These are phyloP conservation scores for Neodiprion lecontei DNA, from an alignment of 1,140 invertebrate species.

Conservation along the genomic window DNA sequence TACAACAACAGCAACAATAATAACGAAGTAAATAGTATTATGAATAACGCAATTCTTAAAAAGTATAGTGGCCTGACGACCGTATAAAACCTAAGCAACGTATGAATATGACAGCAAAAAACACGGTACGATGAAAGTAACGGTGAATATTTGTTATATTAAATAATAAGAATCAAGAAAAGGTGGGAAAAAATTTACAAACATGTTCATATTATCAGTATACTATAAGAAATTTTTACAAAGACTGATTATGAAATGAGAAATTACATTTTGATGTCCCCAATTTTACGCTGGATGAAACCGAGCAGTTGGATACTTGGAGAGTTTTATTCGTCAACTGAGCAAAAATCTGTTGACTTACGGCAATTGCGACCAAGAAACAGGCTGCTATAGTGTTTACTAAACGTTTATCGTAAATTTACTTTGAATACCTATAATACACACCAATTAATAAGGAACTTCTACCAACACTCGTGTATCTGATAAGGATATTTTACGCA, in stretches of 20 bases:
- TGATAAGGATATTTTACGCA: background rate
- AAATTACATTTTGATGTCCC: too few relatives aligned
- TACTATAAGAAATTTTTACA: too few relatives aligned
- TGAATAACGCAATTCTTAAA: background rate
- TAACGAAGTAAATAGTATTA: background rate
- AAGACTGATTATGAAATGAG: too few relatives aligned
- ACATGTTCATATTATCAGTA: too few relatives aligned
- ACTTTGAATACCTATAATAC: conserved; percentile 1
- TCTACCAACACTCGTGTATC: background rate
- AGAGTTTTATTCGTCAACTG: conserved; percentile 12
- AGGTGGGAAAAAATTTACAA: too few relatives aligned
- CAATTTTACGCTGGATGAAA: too few relatives aligned
- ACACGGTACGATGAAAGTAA: background rate
- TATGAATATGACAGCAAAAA: background rate
- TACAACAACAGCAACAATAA: conserved; percentile 24
- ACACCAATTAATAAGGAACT: background rate
- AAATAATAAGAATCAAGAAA: background rate
- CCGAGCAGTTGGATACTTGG: background rate
- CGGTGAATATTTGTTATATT: background rate
- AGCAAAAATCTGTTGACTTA: background rate
- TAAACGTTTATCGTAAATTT: conserved; percentile 14
- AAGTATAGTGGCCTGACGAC: background rate
- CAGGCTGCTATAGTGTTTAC: background rate
- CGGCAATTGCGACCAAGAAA: background rate
- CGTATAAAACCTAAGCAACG: background rate